These are phyloP conservation scores for Meleagris gallopavo DNA, from an alignment of 2,113 vertebrate genomes.

Conservation along the genomic window DNA sequence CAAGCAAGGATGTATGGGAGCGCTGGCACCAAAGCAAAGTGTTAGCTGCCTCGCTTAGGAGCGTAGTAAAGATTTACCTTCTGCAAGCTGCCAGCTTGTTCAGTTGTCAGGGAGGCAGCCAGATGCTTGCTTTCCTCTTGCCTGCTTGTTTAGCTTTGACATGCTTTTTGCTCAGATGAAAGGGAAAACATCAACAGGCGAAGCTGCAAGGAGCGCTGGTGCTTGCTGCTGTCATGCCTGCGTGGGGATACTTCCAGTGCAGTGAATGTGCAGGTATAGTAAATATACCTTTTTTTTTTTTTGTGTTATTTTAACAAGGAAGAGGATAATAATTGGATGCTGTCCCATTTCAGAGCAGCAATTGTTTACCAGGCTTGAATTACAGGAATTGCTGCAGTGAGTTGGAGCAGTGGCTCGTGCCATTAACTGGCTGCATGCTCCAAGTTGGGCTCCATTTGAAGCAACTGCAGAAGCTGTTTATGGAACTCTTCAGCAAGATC, in stretches of 20 bases:
- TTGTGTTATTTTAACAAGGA: neutral
- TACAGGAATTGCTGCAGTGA: conserved; percentile 10
- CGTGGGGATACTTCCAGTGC: neutral
- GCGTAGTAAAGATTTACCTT: neutral
- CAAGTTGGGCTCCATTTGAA: neutral
- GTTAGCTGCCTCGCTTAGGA: neutral
- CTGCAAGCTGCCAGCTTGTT: neutral
- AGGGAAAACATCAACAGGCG: neutral
- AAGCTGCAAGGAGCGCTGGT: neutral
- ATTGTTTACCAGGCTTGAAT: conserved; percentile 35
- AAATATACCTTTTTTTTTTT: neutral
- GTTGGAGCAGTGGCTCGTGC: neutral
- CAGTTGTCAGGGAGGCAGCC: neutral
- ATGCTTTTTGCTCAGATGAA: neutral
- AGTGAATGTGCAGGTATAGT: neutral
- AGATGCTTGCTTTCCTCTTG: neutral
- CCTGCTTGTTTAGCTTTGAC: neutral
- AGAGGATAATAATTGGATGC: conserved; percentile 28
- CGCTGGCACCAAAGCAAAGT: neutral
- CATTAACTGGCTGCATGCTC: neutral
- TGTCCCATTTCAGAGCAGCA: conserved; percentile 1
- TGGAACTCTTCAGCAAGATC: neutral
- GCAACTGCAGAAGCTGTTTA: neutral
- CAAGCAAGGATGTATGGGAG: neutral
- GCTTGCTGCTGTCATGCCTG: neutral